Percentiles rank a stretch among this genome's conserved stretches.
Conservation (phyloP, 1,140 invertebrate species). For the Sycophila sp. region DNA sequence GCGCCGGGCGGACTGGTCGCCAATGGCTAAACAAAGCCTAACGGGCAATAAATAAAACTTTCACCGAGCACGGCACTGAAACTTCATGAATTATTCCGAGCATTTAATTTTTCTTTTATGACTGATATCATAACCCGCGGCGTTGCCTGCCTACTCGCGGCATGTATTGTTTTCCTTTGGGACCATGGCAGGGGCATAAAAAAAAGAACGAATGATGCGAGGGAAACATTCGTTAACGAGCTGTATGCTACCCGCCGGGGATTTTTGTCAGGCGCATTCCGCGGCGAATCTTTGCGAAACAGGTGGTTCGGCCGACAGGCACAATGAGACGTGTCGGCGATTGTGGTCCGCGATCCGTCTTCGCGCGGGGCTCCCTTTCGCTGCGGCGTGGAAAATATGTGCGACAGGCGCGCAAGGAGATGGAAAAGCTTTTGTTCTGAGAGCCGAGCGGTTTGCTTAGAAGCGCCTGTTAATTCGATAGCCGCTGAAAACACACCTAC, state of each 20-base stretch:
- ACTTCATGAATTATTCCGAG: conserved; percentile 24
- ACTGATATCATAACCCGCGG: conserved; percentile 18
- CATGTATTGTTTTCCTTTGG: neutral
- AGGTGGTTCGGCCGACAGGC: conserved; percentile 46
- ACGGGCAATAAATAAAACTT: conserved; percentile 17
- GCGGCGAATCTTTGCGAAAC: conserved; percentile 52
- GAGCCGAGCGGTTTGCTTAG: neutral
- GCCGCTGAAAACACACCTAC: too few relatives aligned
- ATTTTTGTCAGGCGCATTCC: neutral
- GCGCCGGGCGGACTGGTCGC: too few relatives aligned
- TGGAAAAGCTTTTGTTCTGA: neutral
- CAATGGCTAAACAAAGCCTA: neutral
- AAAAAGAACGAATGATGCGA: too few relatives aligned
- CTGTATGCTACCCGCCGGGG: too few relatives aligned
- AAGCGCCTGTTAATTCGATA: conserved; percentile 1
- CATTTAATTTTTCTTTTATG: neutral
- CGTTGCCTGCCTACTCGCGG: neutral
- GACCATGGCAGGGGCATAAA: too few relatives aligned
- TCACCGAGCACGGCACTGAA: neutral
- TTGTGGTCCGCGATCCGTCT: conserved; percentile 53
- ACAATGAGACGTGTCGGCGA: conserved; percentile 52
- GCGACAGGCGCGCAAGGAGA: neutral
- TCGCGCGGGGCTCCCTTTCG: conserved; percentile 44
- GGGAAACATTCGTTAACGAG: too few relatives aligned
- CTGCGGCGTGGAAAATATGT: conserved; percentile 56